Evolutionary conservation across 2,888 invertebrate species (phyloP).

Genomic region (Lithosia quadra): DNA sequence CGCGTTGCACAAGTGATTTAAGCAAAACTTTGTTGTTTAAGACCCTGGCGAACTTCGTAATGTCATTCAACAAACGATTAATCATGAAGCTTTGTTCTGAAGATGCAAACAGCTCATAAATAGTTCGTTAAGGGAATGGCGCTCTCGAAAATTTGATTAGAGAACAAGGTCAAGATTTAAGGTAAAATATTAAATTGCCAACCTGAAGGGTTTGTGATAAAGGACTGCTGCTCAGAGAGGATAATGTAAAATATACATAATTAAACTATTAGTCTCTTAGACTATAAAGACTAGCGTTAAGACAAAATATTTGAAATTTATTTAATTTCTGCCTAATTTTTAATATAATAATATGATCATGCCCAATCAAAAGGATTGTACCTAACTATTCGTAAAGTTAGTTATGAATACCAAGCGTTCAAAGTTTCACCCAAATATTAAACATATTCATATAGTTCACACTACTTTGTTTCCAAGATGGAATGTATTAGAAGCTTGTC

Average conservation of each 20-base stretch:
- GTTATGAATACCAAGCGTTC: not conserved
- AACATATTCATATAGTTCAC: not conserved
- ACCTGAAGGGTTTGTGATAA: constrained; percentile 16
- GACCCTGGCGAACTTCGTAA: constrained; percentile 56
- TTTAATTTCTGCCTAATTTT: too few relatives aligned
- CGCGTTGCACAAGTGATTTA: constrained; percentile 68
- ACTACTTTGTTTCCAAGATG: constrained; percentile 6
- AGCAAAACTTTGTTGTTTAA: constrained; percentile 75
- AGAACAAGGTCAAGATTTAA: constrained; percentile 15
- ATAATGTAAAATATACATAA: constrained; percentile 5
- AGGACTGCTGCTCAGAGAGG: constrained; percentile 9
- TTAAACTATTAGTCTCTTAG: not conserved
- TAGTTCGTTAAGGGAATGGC: constrained; percentile 59
- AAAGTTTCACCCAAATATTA: not conserved
- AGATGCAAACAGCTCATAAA: constrained; percentile 69
- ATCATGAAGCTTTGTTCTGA: constrained; percentile 68
- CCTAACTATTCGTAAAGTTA: not conserved
- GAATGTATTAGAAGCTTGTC: constrained; percentile 27
- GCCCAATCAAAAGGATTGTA: not conserved
- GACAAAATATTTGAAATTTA: not conserved
- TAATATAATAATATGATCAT: not conserved
- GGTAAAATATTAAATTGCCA: constrained; percentile 19
- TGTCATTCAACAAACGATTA: constrained; percentile 69
- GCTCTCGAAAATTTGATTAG: constrained; percentile 36
- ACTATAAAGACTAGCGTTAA: not conserved